These are phyloP conservation scores for Callinectes sapidus DNA, from an alignment of 2,888 invertebrate genomes.

Conservation along the genomic window DNA sequence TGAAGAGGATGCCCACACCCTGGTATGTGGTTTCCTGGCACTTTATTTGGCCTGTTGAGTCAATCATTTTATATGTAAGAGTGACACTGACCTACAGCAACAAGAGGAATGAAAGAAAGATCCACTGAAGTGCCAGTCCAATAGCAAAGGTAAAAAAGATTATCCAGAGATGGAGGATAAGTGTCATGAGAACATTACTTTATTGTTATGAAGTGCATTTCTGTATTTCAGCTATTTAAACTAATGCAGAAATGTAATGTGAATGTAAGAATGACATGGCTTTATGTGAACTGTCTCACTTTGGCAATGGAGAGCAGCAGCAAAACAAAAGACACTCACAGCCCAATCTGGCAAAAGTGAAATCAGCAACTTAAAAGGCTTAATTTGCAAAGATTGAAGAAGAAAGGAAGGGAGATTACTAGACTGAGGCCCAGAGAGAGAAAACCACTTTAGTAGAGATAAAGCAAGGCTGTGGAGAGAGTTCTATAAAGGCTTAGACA, in stretches of 20 bases:
- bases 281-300: background rate
- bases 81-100: background rate
- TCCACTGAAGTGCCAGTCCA: too few species aligned
- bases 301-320: background rate
- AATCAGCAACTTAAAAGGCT: background rate
- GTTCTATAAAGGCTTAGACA: too few species aligned
- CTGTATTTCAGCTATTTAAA: too few species aligned
- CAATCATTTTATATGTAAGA: background rate
- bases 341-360: background rate
- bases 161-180: background rate
- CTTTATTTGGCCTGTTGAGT: background rate
- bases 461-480: background rate
- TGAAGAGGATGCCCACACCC: slow-evolving; percentile 67
- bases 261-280: background rate
- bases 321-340: background rate
- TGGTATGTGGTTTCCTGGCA: slow-evolving; percentile 31
- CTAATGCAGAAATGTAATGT: background rate
- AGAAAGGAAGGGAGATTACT: background rate
- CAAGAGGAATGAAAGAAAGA: background rate
- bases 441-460: background rate
- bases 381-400: background rate
- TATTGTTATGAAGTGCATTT: too few species aligned
- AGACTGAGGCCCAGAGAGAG: background rate
- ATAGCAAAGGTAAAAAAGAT: too few species aligned
- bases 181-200: too few species aligned